Base-by-base conservation (phyloP, 2,888 invertebrate species). In the Cantharis rufa region DNA sequence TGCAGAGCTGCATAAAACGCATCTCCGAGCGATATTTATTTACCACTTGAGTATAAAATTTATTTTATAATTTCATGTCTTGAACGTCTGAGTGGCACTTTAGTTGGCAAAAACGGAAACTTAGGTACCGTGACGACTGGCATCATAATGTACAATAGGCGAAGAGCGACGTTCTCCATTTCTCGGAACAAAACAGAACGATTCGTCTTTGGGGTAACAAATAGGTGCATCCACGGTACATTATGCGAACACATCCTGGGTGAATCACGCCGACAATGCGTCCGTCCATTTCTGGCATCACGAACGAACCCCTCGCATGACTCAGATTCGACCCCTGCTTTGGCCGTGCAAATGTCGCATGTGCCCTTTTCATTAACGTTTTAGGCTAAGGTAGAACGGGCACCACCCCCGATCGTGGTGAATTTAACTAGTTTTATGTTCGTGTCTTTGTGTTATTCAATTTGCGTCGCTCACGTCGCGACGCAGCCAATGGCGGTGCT, bases 211-310 rank as follows among this genome's bases (percentile, higher is more conserved):
- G 81, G 79, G 80, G 79, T 79, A 77, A 83, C 83, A 83, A 86
- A 84, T 85, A 84, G 85, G 86, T 86, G 85, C 85, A 86, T 85
- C 85, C 85, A 85, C 85, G 85, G 84, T 85, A 85, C 86, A 86
- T 86, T 86, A 86, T 85, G 84, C 83, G 82, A 83, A 84, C 82
- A 85, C 85, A 86, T 86, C 86, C 86, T 86, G 86, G 83, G 84
- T 86, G 86, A 86, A 86, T 87, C 87, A 86, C 84, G 83, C 82
- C 84, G 86, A 86, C 84, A 85, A 86, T 85, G 83, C 82, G 84
- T 81, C 84, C 86, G 84, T 81, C 85, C 86, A 84, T 85, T 86
- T 85, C 84, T 85, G 83, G 83, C 81, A 74, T 74, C 77, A 74
- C 70, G 63, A 77, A 74, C 68, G 62, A 77, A 76, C 76, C 78